Base-by-base conservation (phyloP, 2,888 invertebrate genomes). In the Drosophila lacicola region DNA sequence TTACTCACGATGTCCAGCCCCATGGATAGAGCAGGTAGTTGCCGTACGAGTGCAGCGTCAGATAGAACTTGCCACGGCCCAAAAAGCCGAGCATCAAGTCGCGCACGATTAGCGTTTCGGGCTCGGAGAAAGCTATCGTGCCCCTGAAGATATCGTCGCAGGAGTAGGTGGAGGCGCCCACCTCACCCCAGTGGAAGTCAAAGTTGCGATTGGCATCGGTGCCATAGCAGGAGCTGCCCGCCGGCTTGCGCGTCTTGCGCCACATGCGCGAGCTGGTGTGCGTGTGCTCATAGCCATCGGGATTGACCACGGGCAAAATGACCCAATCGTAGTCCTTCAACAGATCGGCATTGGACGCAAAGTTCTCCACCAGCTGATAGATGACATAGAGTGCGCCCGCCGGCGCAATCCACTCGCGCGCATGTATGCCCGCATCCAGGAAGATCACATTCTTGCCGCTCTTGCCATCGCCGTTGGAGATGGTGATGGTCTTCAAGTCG, bases 21-120 rank as follows among this genome's bases (percentile, higher is more conserved):
- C 94, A 95, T 2, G 95, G 95, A 79, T 95, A 95, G 1, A 95
- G 89, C 53, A 95, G 82, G 75, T 93, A 94, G 79, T 94, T 94
- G 29, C 96, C 96, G 77, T 95, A 95, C 9, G 96, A 95, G 90
- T 97, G 96, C 34, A 96, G 92, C 8, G 95, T 94, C 68, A 96
- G 84, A 89, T 95, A 96, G 70, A 95, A 92, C 77, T 94, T 94
- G 49, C 94, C 92, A 13, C 92, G 90, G 10, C 92, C 91, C 4
- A 90, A 91, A 13, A 93, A 83, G 0, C 87, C 75, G 46, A 92
- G 70, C 51, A 96, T 91, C 46, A 94, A 93, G 70, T 95, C 93
- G 14, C 94, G 92, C 2, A 96, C 81, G 73, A 91, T 92, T 60
- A 90, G 82, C 0, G 94, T 95, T 91, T 96, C 96, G 0, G 93